Conservation (phyloP, 2,797 vertebrate genomes). For the Schizopygopsis pylzovi region DNA sequence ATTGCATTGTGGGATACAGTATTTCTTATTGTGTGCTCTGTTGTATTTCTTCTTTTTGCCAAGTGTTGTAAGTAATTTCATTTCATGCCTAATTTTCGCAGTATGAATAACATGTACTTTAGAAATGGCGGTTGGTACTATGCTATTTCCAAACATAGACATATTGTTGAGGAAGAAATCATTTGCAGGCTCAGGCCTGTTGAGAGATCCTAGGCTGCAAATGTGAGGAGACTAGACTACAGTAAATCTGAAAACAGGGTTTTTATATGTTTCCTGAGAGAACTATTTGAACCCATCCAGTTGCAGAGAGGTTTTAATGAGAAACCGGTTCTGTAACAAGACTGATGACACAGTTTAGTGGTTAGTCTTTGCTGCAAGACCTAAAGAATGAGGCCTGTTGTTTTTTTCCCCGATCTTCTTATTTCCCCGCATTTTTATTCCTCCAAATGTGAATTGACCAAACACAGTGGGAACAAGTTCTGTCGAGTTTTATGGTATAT, state of each 20-base stretch:
- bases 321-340: slow-evolving; percentile 17
- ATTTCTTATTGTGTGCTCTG: not conserved
- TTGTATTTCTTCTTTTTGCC: not conserved
- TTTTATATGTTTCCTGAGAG: not conserved
- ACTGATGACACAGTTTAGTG: slow-evolving; percentile 24
- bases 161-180: slow-evolving; percentile 26
- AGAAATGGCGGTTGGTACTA: not conserved
- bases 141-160: not conserved
- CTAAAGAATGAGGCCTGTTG: slow-evolving; percentile 32
- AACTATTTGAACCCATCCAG: not conserved
- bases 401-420: not conserved
- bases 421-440: not conserved
- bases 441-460: not conserved
- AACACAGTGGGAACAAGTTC: not conserved
- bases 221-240: slow-evolving; percentile 1
- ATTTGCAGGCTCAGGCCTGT: slow-evolving; percentile 47
- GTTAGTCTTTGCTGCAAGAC: slow-evolving; percentile 20
- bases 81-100: not conserved
- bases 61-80: not conserved
- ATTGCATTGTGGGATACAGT: not conserved
- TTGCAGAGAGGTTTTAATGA: not conserved
- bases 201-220: slow-evolving; percentile 25
- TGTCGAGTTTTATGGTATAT: not conserved
- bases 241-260: not conserved
- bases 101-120: not conserved